A percentile compares a stretch with the other conserved stretches of the same genome.
phyloP scores from a whole-genome alignment of 2,888 invertebrate genomes.

The Heliconius cydno region DNA sequence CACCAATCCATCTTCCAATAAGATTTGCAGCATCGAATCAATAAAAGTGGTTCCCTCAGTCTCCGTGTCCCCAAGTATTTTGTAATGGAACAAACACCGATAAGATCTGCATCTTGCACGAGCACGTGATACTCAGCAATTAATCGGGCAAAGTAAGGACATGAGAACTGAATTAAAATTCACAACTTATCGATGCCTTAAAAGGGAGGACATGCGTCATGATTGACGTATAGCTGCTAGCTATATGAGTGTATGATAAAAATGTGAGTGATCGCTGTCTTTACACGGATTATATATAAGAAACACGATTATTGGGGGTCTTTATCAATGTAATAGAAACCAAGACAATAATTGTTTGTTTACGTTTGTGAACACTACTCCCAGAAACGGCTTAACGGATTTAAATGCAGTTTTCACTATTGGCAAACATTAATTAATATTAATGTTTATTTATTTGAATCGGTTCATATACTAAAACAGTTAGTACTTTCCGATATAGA shows the following conservation, averaged over 20 bases:
- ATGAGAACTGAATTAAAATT: conserved; percentile 46
- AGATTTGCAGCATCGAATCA: neutral
- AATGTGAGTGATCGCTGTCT: neutral
- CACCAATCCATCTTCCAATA: conserved; percentile 5
- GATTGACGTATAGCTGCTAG: conserved; percentile 40
- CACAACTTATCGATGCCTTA: conserved; percentile 44
- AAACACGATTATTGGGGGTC: neutral
- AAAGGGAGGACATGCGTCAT: conserved; percentile 40
- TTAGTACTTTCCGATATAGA: neutral
- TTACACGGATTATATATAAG: neutral
- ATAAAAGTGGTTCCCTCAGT: neutral
- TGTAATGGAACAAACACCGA: conserved; percentile 34
- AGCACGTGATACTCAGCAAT: conserved; percentile 38
- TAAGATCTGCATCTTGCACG: conserved; percentile 39
- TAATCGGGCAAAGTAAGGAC: conserved; percentile 44
- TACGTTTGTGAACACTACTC: neutral
- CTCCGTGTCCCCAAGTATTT: conserved; percentile 30
- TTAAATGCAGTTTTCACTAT: neutral
- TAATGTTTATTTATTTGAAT: neutral
- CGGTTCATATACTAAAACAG: neutral
- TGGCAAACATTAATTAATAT: neutral
- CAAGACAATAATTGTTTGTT: neutral
- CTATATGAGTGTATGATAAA: neutral
- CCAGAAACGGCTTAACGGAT: neutral
- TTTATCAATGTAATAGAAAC: too few species aligned